These are phyloP conservation scores for Leptobrachium ailaonicum DNA, from an alignment of 2,113 vertebrate species.

Conservation along the genomic window DNA sequence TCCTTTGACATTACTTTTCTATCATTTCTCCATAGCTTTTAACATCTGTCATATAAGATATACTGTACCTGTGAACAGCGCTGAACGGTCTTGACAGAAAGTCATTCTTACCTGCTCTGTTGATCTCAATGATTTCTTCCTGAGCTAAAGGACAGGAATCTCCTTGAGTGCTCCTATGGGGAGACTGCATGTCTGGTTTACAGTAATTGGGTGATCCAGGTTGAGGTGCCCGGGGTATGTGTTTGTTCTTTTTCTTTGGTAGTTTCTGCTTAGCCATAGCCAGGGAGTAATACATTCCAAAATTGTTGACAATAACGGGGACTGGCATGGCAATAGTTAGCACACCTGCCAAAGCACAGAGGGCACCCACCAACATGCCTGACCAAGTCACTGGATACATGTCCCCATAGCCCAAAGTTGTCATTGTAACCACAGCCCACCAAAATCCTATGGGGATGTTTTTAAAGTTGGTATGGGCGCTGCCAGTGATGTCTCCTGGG, in stretches of 20 bases:
- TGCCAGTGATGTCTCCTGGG: constrained; percentile 84
- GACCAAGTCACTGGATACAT: constrained; percentile 98
- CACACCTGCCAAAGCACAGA: constrained; percentile 91
- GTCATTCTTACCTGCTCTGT: constrained; percentile 65
- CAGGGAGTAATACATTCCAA: constrained; percentile 96
- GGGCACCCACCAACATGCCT: constrained; percentile 91
- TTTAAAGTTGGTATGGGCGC: constrained; percentile 87
- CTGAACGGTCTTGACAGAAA: background rate
- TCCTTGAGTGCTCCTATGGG: constrained; percentile 63
- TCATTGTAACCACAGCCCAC: constrained; percentile 98
- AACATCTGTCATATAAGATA: background rate
- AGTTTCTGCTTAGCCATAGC: constrained; percentile 98
- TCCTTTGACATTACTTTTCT: no score
- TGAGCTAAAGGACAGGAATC: constrained; percentile 88
- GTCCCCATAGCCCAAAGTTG: constrained; percentile 89
- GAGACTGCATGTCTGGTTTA: constrained; percentile 78
- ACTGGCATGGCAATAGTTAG: constrained; percentile 98
- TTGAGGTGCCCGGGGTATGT: constrained; percentile 87
- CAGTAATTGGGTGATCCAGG: constrained; percentile 92
- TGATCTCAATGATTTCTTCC: constrained; percentile 93
- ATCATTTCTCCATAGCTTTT: background rate
- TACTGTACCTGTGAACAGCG: background rate
- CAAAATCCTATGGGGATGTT: constrained; percentile 97
- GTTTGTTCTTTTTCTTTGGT: constrained; percentile 96
- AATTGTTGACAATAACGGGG: constrained; percentile 96